Conservation (phyloP, 2,888 invertebrate species). For the Epirrhoe alternata region DNA sequence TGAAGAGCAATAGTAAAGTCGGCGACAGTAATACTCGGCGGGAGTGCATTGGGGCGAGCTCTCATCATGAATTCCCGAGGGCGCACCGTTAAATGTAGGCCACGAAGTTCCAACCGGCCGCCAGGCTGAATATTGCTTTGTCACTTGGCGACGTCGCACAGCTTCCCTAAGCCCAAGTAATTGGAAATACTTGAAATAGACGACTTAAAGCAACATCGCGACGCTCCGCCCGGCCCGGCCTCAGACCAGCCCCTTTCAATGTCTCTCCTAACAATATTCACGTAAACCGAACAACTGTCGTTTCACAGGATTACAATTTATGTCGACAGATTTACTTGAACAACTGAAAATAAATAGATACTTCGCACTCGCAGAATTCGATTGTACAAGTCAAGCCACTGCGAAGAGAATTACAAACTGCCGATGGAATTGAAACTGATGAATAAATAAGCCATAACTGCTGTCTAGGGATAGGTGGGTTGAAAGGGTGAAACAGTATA, state of each 20-base stretch:
- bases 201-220: conserved; percentile 70
- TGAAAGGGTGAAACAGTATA: conserved; percentile 48
- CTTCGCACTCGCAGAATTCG: conserved; percentile 9
- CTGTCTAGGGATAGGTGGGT: conserved; percentile 44
- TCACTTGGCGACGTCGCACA: conserved; percentile 81
- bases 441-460: conserved; percentile 56
- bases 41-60: conserved; percentile 71
- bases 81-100: conserved; percentile 81
- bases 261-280: conserved; percentile 41
- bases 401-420: conserved; percentile 30
- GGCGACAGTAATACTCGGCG: conserved; percentile 44
- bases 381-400: not conserved
- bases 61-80: conserved; percentile 81
- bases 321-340: conserved; percentile 30
- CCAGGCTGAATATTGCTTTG: conserved; percentile 82
- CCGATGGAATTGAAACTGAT: conserved; percentile 52
- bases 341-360: conserved; percentile 24
- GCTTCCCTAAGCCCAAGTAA: conserved; percentile 82
- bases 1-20: conserved; percentile 52
- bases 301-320: conserved; percentile 36
- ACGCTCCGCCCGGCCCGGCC: conserved; percentile 38
- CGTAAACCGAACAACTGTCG: conserved; percentile 39
- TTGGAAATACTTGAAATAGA: conserved; percentile 85
- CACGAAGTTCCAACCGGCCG: conserved; percentile 74
- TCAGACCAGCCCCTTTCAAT: conserved; percentile 37